Conservation (phyloP, 2,888 invertebrate species). For the Villa cingulata region DNA sequence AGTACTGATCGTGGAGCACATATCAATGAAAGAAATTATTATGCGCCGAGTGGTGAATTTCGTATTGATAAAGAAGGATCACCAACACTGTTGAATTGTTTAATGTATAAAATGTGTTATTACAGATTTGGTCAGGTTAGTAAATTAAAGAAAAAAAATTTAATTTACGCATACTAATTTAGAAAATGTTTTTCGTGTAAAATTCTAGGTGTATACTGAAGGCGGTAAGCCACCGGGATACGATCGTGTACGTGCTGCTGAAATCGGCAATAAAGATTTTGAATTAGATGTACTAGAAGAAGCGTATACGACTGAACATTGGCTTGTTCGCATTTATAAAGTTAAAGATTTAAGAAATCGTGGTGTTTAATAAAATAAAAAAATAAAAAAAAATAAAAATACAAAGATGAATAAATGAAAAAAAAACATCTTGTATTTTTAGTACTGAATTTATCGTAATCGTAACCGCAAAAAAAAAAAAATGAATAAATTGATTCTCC, state of each 20-base stretch:
- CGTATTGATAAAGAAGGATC: slow-evolving; percentile 91
- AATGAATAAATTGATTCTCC: too few species aligned
- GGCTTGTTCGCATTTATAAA: slow-evolving; percentile 96
- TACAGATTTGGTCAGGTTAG: slow-evolving; percentile 78
- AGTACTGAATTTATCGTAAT: too few species aligned
- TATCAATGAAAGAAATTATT: slow-evolving; percentile 94
- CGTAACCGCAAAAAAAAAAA: too few species aligned
- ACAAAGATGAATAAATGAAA: too few species aligned
- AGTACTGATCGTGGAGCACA: slow-evolving; percentile 89
- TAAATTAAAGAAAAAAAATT: background rate
- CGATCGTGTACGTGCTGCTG: slow-evolving; percentile 90
- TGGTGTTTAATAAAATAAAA: slow-evolving; percentile 45
- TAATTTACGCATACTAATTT: background rate
- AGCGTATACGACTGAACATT: slow-evolving; percentile 98
- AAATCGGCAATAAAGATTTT: slow-evolving; percentile 98
- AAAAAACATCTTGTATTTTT: too few species aligned
- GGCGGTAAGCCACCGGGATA: slow-evolving; percentile 90
- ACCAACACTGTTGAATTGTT: slow-evolving; percentile 78
- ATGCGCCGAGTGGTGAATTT: slow-evolving; percentile 91
- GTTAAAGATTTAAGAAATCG: slow-evolving; percentile 89
- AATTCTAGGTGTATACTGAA: slow-evolving; percentile 77
- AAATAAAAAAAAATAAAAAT: too few species aligned
- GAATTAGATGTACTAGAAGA: slow-evolving; percentile 97
- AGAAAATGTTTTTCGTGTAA: background rate
- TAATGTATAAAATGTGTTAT: slow-evolving; percentile 99